Evolutionary conservation across 2,888 invertebrate genomes (phyloP), one percentile per base, ranked within the genome.

Genomic region (Polia nebulosa): DNA sequence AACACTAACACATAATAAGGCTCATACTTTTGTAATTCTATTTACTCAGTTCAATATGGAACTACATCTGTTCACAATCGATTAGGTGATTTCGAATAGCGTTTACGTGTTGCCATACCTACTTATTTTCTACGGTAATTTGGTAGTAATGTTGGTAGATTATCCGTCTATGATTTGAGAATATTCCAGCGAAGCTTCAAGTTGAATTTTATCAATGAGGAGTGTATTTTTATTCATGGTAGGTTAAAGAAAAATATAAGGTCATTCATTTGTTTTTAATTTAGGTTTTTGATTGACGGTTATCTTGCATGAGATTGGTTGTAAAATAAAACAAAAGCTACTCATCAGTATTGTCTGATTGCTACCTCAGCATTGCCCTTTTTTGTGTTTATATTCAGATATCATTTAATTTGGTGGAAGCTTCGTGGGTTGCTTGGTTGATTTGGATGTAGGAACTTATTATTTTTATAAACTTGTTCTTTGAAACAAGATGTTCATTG

Each of bases 31-130:
- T 60, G 78, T 83, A 82, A 80, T 83, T 74, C 59, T 85, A 70
- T 86, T 84, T 84, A 73, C 66, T 64, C 57, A 80, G 69, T 74
- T 79, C 73, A 83, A 56, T 75, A 65, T 70, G 45, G 49, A 72
- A 75, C 72, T 83, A 85, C 74, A 68, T 74, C 73, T 80, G 79
- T 80, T 85, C 67, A 47, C 41, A 85, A 83, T 85, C 78, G 82
- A 85, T 85, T 83, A 82, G 72, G 72, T 71, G 55, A 76, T 77
- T 76, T 62, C 47, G 53, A 72, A 72, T 70, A 76, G 34, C 34
- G 59, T 62, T 29, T 66, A 63, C 45, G 64, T 68, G 62, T 66
- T 73, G 55, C 55, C n/a, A 39, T 51, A 60, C 20, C 39, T 32
- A 66, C 57, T 81, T 55, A 70, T 72, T 71, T 67, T 53, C 45